Evolutionary conservation across 2,888 invertebrate genomes (phyloP), one percentile per base, ranked within the genome.

Genomic region (Acleris holmiana): DNA sequence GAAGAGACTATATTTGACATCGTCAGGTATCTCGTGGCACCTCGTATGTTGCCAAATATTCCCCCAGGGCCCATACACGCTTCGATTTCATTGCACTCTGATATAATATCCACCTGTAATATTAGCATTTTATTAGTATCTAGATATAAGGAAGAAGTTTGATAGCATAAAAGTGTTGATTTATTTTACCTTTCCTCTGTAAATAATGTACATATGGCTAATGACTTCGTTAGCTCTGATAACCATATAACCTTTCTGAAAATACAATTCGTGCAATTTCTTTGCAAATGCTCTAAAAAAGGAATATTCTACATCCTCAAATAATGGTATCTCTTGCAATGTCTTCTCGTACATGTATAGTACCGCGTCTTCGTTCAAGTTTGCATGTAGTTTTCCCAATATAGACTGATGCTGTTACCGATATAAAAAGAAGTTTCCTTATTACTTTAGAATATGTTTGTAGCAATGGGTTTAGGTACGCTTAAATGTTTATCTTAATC

Each of bases 211-310:
- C 86, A 93, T 89, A 46, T 74, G 76, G 61, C 75, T 80, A 65
- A 88, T 85, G 62, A 93, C 91, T 75, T 93, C 92, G 56, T 92
- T 88, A 1, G 86, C 74, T 71, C 85, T 83, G 72, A 88, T 84
- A 49, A 92, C 84, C 84, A 90, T 85, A 60, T 91, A 89, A 2
- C 92, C 90, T 68, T 92, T 92, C 72, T 90, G 91, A 68, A 85
- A 91, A 70, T 92, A 93, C 18, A 76, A 73, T 71, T 92, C 91
- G 46, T 75, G 79, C 6, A 93, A 77, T 71, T 90, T 89, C 73
- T 92, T 93, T 0, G 93, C 93, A 67, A 93, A 87, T 4, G 93
- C 90, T 76, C 93, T 85, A 69, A 93, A 92, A 80, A 93, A 93
- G 0, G 93, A 91, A 70, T 85, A 85, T 61, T 93, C 93, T 0